Evolutionary conservation across 2,113 vertebrate species (phyloP).

Genomic region (Mormyrus lacerda): DNA sequence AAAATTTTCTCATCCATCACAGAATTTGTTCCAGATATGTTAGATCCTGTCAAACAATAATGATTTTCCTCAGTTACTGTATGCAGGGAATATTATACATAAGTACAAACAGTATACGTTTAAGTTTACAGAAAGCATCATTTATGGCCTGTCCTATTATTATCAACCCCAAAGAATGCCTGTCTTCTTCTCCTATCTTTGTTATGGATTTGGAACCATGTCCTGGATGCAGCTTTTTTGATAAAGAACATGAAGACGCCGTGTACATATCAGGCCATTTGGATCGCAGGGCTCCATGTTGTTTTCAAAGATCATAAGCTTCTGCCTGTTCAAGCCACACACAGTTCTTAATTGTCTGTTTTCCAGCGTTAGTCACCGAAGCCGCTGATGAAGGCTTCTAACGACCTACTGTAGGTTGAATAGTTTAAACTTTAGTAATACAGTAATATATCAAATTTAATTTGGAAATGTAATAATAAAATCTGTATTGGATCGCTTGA

Average conservation of each 20-base stretch:
- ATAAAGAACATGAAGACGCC: background rate
- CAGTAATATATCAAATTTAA: background rate
- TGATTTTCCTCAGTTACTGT: background rate
- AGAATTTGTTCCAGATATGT: background rate
- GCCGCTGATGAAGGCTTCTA: background rate
- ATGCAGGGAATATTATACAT: background rate
- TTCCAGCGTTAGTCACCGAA: background rate
- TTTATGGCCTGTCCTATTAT: background rate
- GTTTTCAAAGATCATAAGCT: background rate
- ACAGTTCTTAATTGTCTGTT: background rate
- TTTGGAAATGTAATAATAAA: background rate
- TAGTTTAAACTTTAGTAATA: background rate
- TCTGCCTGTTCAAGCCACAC: background rate
- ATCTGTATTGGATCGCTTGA: background rate
- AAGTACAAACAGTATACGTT: background rate
- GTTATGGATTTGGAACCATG: background rate
- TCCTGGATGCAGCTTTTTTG: background rate
- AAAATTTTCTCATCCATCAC: background rate
- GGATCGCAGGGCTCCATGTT: background rate
- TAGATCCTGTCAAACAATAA: background rate
- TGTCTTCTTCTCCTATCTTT: background rate
- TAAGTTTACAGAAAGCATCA: background rate
- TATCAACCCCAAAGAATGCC: background rate
- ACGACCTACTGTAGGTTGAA: background rate
- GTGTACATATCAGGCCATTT: background rate